phyloP scores from a whole-genome alignment of 1,140 invertebrate species.

The Aphaenogaster ashmeadi region DNA sequence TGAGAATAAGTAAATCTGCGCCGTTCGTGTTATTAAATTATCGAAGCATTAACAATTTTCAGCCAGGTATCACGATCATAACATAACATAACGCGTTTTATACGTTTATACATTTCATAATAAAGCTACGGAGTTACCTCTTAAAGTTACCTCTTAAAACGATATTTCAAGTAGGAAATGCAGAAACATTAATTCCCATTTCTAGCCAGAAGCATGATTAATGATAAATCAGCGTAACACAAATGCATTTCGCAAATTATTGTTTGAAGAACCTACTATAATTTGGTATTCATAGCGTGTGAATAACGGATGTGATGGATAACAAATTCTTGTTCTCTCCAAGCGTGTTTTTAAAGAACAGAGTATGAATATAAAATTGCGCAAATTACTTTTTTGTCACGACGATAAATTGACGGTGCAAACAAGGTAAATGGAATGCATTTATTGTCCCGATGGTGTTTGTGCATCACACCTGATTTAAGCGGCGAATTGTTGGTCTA shows the following conservation, averaged over 20 bases:
- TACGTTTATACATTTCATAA: neutral
- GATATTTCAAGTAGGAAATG: neutral
- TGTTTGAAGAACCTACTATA: neutral
- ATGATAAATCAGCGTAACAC: neutral
- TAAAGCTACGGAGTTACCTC: neutral
- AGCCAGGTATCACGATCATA: neutral
- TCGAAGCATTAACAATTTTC: neutral
- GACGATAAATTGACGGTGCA: neutral
- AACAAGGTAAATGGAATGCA: neutral
- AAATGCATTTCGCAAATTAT: neutral
- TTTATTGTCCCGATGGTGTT: slow-evolving; percentile 27
- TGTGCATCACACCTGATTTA: slow-evolving; percentile 24
- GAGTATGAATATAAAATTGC: slow-evolving; percentile 1
- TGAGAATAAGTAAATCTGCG: neutral
- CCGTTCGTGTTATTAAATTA: slow-evolving; percentile 2
- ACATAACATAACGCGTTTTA: neutral
- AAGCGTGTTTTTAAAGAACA: neutral
- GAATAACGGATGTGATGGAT: neutral
- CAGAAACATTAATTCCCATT: slow-evolving; percentile 18
- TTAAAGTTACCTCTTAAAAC: neutral
- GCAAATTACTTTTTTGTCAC: slow-evolving; percentile 4
- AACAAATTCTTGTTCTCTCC: neutral
- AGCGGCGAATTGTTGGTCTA: slow-evolving; percentile 3
- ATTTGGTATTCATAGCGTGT: neutral
- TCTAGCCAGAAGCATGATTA: slow-evolving; percentile 1